Conservation (phyloP, 1,140 invertebrate genomes). For the Drosophila grimshawi region DNA sequence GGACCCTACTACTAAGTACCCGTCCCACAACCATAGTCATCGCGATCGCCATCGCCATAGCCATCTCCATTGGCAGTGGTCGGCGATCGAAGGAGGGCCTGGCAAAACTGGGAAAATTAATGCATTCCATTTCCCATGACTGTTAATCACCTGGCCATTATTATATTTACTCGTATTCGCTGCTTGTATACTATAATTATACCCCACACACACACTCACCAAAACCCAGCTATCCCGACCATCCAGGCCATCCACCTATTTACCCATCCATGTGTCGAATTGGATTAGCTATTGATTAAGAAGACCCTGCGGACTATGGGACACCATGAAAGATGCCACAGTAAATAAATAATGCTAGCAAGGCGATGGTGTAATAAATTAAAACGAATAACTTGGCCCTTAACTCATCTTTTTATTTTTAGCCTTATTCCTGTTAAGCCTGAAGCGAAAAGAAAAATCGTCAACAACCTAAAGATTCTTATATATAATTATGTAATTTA, state of each 20-base stretch:
- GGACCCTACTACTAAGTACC: slow-evolving; percentile 18
- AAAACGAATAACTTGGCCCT: not conserved
- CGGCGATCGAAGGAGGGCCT: slow-evolving; percentile 3
- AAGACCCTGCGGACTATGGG: not conserved
- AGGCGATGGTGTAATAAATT: not conserved
- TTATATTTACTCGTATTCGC: slow-evolving; percentile 68
- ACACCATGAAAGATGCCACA: not conserved
- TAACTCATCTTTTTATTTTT: not conserved
- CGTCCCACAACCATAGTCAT: not conserved
- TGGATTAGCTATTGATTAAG: slow-evolving; percentile 67
- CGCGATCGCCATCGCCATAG: not conserved
- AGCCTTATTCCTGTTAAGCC: not conserved
- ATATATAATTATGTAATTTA: no score
- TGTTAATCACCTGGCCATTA: slow-evolving; percentile 79
- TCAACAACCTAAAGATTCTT: no score
- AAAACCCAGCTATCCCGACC: slow-evolving; percentile 12
- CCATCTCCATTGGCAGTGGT: slow-evolving; percentile 2
- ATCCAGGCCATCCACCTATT: slow-evolving; percentile 10
- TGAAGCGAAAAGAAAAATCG: not conserved
- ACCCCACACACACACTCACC: slow-evolving; percentile 62
- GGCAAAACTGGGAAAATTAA: slow-evolving; percentile 74
- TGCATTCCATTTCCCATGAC: slow-evolving; percentile 79
- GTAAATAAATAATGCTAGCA: not conserved
- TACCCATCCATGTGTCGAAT: slow-evolving; percentile 64
- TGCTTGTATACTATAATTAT: slow-evolving; percentile 66